phyloP scores from a whole-genome alignment of 2,888 invertebrate genomes.

The Xestia ashworthii region DNA sequence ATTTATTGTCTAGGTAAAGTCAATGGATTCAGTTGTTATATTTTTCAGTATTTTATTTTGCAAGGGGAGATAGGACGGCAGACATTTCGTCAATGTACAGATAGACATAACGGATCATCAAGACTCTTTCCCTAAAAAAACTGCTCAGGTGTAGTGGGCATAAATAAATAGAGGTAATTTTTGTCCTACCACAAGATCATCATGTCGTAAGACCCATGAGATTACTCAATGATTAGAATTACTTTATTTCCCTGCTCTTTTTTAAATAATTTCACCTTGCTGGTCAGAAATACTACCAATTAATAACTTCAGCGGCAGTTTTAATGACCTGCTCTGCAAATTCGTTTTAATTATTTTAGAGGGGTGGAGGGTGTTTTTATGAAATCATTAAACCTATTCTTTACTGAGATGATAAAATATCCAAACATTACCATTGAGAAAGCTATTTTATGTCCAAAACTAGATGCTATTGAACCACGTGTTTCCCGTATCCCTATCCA shows the following conservation, averaged over 20 bases:
- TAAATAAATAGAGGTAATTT: neutral
- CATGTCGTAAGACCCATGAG: neutral
- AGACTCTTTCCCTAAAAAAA: neutral
- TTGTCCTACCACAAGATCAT: neutral
- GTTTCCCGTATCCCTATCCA: neutral
- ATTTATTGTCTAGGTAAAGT: neutral
- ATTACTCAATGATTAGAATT: neutral
- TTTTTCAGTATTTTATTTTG: neutral
- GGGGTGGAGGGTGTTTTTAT: slow-evolving; percentile 16
- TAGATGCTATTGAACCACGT: neutral
- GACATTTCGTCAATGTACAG: neutral
- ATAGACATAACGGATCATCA: neutral
- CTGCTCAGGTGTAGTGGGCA: neutral
- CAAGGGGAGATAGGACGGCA: neutral
- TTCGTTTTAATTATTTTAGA: slow-evolving; percentile 7
- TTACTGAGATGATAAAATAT: neutral
- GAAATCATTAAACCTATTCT: slow-evolving; percentile 7
- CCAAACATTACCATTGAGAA: no score
- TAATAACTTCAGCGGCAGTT: neutral
- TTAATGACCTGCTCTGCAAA: slow-evolving; percentile 20
- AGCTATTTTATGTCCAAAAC: neutral
- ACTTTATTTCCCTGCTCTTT: neutral
- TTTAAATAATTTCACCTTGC: neutral
- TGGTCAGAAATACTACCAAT: neutral
- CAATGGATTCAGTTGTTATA: neutral